phyloP scores from a whole-genome alignment of 2,888 invertebrate genomes.

The Drosophila borealis region DNA sequence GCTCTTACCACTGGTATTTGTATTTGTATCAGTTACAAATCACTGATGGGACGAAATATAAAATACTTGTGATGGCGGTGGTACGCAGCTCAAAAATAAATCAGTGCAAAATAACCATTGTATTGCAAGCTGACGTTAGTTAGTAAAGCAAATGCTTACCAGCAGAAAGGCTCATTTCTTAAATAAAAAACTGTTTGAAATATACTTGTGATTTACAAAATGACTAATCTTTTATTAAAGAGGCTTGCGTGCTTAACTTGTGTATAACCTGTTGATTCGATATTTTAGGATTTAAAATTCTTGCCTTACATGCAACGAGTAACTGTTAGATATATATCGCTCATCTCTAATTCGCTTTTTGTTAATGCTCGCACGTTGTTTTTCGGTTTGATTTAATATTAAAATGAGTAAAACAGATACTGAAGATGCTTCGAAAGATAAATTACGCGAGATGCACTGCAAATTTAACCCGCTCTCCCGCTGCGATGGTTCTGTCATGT shows the following conservation, averaged over 20 bases:
- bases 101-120: too few relatives aligned
- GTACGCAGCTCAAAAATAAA: background rate
- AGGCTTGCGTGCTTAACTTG: too few relatives aligned
- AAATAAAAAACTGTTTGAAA: background rate
- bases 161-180: background rate
- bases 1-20: background rate
- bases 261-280: slow-evolving; percentile 29
- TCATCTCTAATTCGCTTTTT: slow-evolving; percentile 33
- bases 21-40: slow-evolving; percentile 30
- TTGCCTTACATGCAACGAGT: background rate
- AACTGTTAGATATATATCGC: slow-evolving; percentile 6
- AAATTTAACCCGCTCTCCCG: slow-evolving; percentile 90
- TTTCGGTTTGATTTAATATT: slow-evolving; percentile 2
- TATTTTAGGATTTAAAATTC: background rate
- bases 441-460: slow-evolving; percentile 87
- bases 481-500: slow-evolving; percentile 92
- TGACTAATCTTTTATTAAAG: background rate
- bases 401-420: slow-evolving; percentile 43
- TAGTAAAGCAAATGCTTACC: background rate
- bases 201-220: background rate
- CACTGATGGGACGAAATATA: slow-evolving; percentile 1
- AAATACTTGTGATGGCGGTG: background rate
- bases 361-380: slow-evolving; percentile 58
- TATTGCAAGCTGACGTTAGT: background rate
- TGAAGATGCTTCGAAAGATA: slow-evolving; percentile 31